phyloP scores from a whole-genome alignment of 2,113 vertebrate species.

The Cyprinus carpio region DNA sequence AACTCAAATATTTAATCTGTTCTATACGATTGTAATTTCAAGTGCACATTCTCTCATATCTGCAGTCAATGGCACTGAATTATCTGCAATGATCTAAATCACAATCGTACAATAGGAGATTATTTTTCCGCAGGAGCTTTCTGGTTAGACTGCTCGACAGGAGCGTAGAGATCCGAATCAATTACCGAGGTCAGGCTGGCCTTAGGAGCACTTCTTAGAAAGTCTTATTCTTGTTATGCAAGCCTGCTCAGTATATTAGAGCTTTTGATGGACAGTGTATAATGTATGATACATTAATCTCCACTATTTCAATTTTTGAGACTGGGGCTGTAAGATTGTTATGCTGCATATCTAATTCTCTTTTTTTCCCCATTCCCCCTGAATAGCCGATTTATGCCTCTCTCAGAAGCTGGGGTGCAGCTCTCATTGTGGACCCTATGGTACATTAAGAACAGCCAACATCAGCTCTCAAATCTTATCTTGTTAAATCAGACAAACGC shows the following conservation, averaged over 20 bases:
- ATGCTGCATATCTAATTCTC: conserved; percentile 95
- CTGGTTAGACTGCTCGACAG: conserved; percentile 80
- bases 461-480: conserved; percentile 98
- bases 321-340: conserved; percentile 91
- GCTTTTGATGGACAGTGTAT: conserved; percentile 88
- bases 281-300: conserved; percentile 94
- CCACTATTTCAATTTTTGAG: conserved; percentile 89
- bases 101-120: conserved; percentile 67
- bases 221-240: conserved; percentile 85
- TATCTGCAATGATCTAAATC: conserved; percentile 63
- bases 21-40: conserved; percentile 35
- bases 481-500: conserved; percentile 98
- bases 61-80: conserved; percentile 48
- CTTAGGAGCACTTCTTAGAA: conserved; percentile 87
- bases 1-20: not conserved
- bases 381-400: conserved; percentile 93
- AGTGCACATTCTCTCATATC: conserved; percentile 45
- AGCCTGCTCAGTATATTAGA: conserved; percentile 93
- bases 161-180: conserved; percentile 91
- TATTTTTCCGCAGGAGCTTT: conserved; percentile 83
- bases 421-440: conserved; percentile 81
- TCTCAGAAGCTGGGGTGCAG: conserved; percentile 80
- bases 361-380: conserved; percentile 74
- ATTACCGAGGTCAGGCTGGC: conserved; percentile 88
- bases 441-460: conserved; percentile 93